phyloP scores from a whole-genome alignment of 2,888 invertebrate genomes.

The Drosophila prolongata region DNA sequence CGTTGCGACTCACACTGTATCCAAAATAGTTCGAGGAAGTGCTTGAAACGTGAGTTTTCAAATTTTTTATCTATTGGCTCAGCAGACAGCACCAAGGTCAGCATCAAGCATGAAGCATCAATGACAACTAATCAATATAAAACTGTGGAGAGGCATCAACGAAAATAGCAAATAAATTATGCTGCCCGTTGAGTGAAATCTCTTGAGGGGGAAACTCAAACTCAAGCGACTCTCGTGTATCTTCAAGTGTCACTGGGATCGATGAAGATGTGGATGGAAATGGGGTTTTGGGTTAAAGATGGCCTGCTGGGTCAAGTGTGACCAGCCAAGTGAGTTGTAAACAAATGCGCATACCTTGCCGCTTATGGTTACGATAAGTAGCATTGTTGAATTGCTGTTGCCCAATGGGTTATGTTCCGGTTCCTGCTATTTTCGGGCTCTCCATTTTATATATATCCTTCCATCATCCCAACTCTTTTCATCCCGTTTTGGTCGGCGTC shows the following conservation, averaged over 20 bases:
- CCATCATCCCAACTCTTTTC: background rate
- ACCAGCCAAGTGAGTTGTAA: conserved; percentile 71
- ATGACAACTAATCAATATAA: conserved; percentile 67
- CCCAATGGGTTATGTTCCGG: conserved; percentile 27
- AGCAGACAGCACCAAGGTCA: conserved; percentile 57
- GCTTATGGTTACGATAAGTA: conserved; percentile 47
- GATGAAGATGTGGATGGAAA: conserved; percentile 14
- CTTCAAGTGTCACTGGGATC: conserved; percentile 56
- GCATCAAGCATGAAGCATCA: conserved; percentile 41
- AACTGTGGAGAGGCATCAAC: conserved; percentile 10
- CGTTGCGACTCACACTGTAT: conserved; percentile 3
- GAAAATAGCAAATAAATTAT: conserved; percentile 33
- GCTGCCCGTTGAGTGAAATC: conserved; percentile 25
- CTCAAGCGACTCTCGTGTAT: conserved; percentile 37
- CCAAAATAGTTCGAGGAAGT: conserved; percentile 55
- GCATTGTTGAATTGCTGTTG: conserved; percentile 35
- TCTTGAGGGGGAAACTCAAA: conserved; percentile 31
- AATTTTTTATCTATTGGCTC: conserved; percentile 53
- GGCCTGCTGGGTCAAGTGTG: conserved; percentile 62
- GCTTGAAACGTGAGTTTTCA: conserved; percentile 22
- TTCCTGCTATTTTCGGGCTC: conserved; percentile 19
- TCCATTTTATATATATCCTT: conserved; percentile 11
- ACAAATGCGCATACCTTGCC: conserved; percentile 49
- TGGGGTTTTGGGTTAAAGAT: background rate
- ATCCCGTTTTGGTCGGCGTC: conserved; percentile 5